These are phyloP conservation scores for Hormaphis cornu DNA, from an alignment of 1,140 invertebrate genomes.

Conservation along the genomic window DNA sequence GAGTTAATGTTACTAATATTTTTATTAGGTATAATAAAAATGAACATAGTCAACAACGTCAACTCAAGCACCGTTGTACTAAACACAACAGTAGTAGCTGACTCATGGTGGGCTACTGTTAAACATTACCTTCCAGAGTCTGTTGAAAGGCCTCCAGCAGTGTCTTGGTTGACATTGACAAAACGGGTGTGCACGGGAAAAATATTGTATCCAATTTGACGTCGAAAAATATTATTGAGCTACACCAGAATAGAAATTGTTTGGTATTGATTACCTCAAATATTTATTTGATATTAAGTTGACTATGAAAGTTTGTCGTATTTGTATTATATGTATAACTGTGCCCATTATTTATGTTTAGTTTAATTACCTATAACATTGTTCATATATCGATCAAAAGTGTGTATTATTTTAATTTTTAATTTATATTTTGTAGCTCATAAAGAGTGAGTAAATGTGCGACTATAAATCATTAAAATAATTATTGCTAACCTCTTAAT, in stretches of 20 bases:
- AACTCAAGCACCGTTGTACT: constrained; percentile 41
- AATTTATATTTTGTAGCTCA: not conserved
- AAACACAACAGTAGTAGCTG: constrained; percentile 39
- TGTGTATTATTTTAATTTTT: not conserved
- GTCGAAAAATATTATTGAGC: no score
- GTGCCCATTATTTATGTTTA: no score
- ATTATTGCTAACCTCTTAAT: not conserved
- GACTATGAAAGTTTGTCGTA: no score
- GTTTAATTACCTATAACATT: no score
- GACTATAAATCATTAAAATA: no score
- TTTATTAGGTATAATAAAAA: constrained; percentile 43
- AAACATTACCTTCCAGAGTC: constrained; percentile 45
- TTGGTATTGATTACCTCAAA: no score
- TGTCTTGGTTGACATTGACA: constrained; percentile 45
- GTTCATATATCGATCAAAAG: not conserved
- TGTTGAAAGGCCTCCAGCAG: constrained; percentile 41
- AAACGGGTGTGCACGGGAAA: constrained; percentile 45
- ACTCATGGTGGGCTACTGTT: constrained; percentile 45
- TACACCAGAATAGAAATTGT: no score
- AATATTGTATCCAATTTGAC: constrained; percentile 44
- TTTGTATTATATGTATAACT: no score
- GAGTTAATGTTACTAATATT: constrained; percentile 28
- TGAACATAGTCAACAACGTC: constrained; percentile 37
- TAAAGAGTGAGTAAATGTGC: not conserved
- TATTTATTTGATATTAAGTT: no score